Evolutionary conservation across 2,888 invertebrate genomes (phyloP), one percentile per base, ranked within the genome.

Genomic region (Cordilura impudica): DNA sequence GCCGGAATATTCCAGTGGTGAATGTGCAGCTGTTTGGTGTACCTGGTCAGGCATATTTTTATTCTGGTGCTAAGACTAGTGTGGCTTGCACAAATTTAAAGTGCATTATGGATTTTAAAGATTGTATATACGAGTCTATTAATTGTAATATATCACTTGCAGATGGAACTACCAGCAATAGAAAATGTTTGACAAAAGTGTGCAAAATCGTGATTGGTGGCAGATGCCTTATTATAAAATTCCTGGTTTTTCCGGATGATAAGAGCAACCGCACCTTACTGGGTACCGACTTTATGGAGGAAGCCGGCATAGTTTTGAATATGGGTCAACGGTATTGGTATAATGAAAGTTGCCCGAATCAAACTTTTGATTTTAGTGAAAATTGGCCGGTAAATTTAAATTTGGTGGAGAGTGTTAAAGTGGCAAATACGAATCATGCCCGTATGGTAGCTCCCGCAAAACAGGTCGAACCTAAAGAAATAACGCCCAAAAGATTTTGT

Each of bases 251-350:
- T 10, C 74, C 80, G 5, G 63, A 80, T 14, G 81, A 74, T 7
- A 35, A 16, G 7, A 54, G 71, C 12, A 81, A 81, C 29, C 39
- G 71, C 0, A 81, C 78, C 1, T n/a, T 81, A 16, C 56, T 81
- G 61, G 80, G 78, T 5, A 51, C 81, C 1, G 78, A 78, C 31
- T 78, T 78, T 18, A 63, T n/a, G n/a, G n/a, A n/a, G n/a, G n/a
- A n/a, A n/a, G 78, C 61, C 0, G 71, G 71, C 2, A 72, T 78
- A 0, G 80, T 81, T 6, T n/a, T 78, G 7, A 82, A 81, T 26
- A 81, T 82, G 77, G 80, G 80, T 2, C 82, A 81, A 39, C 56
- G 65, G 0, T 79, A 63, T 39, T 79, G 77, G 77, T 74, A 79
- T 31, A 73, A 67, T 31, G 77, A 81, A 31, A 63, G 8, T 18